Base-by-base conservation (phyloP, 1,140 invertebrate species). In the Bactericera cockerelli region DNA sequence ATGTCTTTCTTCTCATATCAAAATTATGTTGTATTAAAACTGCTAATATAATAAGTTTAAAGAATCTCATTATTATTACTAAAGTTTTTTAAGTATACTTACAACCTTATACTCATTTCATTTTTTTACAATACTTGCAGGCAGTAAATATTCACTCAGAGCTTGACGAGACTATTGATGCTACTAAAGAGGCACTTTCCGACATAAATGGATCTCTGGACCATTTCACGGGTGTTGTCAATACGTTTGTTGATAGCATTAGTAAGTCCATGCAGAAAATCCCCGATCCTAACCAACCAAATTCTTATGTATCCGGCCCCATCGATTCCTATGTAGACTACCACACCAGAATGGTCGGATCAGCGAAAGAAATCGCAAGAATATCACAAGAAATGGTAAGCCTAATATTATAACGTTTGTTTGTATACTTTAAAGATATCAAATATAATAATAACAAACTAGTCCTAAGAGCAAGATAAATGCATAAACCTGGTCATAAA, bases 271-370 rank as follows among this genome's bases (percentile, higher is more conserved):
- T 96, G 69, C 60, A 54, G 0, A 75, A 83, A 26, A 77, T 96
- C 56, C 83, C 86, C 10, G 83, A 88, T 65, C 79, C 84, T 64
- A 69, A 72, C 33, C 71, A 71, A 56, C 73, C 72, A 3, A 59
- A 64, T 26, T n/a, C 10, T 10, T 59, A 64, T 24, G 57, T 61
- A 13, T 65, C 61, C 13, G 58, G 64, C 36, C 59, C 56, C 59
- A 26, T 63, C 33, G 83, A 85, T 58, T 82, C 79, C 49, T 98
- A 92, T 69, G 94, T 96, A 1, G 93, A 98, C 71, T 96, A 93
- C 71, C 96, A 99, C 71, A 97, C 94, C 0, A 77, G 92, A 59
- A 98, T 99, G 93, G 91, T 98, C 2, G 82, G 83, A 61, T 79
- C 83, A 36, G 84, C 90, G 1, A 97, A 98, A 73, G 92, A 98